phyloP scores from a whole-genome alignment of 2,797 vertebrate species.

The Falco novaeseelandiae region DNA sequence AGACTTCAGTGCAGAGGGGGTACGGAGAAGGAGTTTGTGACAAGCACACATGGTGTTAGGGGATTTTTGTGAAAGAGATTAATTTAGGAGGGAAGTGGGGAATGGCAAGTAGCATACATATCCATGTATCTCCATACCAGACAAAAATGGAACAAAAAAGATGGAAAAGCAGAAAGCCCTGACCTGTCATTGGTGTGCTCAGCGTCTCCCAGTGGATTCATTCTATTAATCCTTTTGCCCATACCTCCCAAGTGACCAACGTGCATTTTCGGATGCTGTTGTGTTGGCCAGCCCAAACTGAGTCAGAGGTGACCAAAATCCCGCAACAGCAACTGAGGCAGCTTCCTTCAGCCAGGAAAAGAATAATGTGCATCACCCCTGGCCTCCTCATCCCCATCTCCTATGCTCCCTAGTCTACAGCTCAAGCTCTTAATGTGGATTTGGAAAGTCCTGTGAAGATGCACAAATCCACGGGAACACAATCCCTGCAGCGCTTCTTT shows the following conservation, averaged over 20 bases:
- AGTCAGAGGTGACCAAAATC: not conserved
- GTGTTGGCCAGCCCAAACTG: not conserved
- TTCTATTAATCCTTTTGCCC: not conserved
- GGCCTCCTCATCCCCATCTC: not conserved
- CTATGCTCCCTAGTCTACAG: not conserved
- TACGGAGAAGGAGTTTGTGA: not conserved
- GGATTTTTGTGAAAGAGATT: not conserved
- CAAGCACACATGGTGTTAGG: not conserved
- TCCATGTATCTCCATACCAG: not conserved
- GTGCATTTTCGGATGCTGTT: rapidly evolving
- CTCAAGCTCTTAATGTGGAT: not conserved
- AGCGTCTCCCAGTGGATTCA: not conserved
- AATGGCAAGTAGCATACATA: not conserved
- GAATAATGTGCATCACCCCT: not conserved
- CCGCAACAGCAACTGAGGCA: not conserved
- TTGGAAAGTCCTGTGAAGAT: not conserved
- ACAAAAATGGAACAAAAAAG: not conserved
- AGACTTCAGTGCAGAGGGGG: not conserved
- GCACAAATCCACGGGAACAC: not conserved
- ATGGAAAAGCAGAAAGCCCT: not conserved
- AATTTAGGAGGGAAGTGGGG: not conserved
- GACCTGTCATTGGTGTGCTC: not conserved
- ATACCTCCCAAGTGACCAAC: not conserved
- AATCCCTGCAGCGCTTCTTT: not conserved
- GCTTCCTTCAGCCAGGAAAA: not conserved